Evolutionary conservation across 1,140 invertebrate species (phyloP).

Genomic region (Eufriesea mexicana): DNA sequence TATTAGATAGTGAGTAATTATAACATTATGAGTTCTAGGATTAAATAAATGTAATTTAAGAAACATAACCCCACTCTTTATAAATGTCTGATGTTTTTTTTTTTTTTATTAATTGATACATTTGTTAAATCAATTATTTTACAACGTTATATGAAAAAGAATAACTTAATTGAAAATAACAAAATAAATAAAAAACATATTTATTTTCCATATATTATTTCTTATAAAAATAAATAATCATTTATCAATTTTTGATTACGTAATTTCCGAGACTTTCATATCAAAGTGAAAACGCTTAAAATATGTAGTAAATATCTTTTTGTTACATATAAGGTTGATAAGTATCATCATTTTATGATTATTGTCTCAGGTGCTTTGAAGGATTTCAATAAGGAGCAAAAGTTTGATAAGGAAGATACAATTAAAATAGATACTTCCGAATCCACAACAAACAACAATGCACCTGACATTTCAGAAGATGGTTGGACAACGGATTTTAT

Average conservation of each 20-base stretch:
- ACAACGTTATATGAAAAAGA: neutral
- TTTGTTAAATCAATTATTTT: neutral
- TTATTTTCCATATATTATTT: neutral
- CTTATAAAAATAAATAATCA: neutral
- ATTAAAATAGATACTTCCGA: constrained; percentile 19
- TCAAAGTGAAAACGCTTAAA: neutral
- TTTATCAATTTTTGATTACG: neutral
- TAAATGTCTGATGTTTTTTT: neutral
- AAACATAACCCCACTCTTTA: constrained; percentile 49
- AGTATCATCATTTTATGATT: neutral
- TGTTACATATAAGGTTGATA: no score
- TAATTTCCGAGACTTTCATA: neutral
- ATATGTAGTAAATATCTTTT: neutral
- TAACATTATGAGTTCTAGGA: neutral
- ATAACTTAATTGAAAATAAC: neutral
- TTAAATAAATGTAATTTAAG: neutral
- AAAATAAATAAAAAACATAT: neutral
- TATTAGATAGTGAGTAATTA: constrained; percentile 80
- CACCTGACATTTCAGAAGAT: constrained; percentile 65
- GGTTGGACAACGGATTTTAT: constrained; percentile 76
- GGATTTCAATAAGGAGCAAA: constrained; percentile 80
- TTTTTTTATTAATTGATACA: neutral
- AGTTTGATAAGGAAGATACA: constrained; percentile 44
- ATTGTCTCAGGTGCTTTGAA: constrained; percentile 80
- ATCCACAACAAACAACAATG: neutral